Evolutionary conservation across 2,113 vertebrate genomes (phyloP), one percentile per base, ranked within the genome.

Genomic region (Entelurus aequoreus): DNA sequence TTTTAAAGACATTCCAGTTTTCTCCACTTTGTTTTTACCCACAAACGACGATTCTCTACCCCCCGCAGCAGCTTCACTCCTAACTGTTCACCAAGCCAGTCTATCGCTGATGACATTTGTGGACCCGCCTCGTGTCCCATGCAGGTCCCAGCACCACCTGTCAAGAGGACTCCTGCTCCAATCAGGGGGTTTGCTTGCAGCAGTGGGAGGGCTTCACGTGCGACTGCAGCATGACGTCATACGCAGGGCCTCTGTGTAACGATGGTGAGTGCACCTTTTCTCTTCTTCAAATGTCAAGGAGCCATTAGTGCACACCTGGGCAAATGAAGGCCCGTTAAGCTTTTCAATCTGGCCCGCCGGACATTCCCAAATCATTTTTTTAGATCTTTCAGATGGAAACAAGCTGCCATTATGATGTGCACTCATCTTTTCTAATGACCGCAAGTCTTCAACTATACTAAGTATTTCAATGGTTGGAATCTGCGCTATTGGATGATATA

Each of bases 141-240:
- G 63, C 84, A 99, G 97, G 97, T 62, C 97, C 97, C 62, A 99
- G 96, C 85, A 98, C 97, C 0, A 99, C 96, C 0, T 99, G 97
- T 80, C 96, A 99, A 77, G 97, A 99, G 74, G 97, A 99, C 71
- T 99, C 97, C 0, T 99, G 97, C 65, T 95, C 95, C 44, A 99
- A 99, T 82, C 96, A 97, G 81, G 97, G 97, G 0, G 95, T 98
- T 69, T 99, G 97, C 85, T 82, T 99, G n/a, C 97, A 99, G 88
- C 96, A 98, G 70, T 99, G 97, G 97, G 96, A 99, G 50, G 95
- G 96, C 52, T 99, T 99, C 88, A 97, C 92, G 62, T 99, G 97
- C 37, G 97, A 99, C 90, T 99, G 97, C 19, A 98, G 94, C 51
- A 98, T 99, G 96, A 99, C 97, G 2, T 99, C 97, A 19, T 99